These are phyloP conservation scores for Tenebrosternarchus preto DNA, from an alignment of 2,113 vertebrate species.

Conservation along the genomic window DNA sequence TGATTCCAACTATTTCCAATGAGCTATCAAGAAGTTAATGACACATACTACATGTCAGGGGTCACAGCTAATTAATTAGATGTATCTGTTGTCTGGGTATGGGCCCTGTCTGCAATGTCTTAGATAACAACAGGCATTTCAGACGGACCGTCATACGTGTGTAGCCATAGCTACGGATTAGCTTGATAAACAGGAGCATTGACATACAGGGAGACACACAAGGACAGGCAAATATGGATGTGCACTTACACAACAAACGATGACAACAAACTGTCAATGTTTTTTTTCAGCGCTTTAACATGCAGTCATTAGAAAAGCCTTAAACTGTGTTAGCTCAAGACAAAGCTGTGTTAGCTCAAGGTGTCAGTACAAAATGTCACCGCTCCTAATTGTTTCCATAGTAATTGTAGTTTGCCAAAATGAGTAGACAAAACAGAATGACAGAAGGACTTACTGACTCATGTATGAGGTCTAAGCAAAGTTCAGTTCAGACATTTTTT, in stretches of 20 bases:
- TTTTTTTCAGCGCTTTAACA: neutral
- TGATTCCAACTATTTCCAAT: slow-evolving; percentile 11
- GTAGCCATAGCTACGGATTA: neutral
- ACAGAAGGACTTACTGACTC: neutral
- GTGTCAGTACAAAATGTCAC: slow-evolving; percentile 6
- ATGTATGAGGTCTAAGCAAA: neutral
- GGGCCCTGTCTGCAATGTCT: neutral
- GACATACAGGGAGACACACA: neutral
- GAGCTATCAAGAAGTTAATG: neutral
- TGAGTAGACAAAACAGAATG: neutral
- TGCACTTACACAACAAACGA: neutral
- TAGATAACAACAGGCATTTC: neutral
- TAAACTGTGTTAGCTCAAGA: neutral
- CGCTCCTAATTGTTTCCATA: neutral
- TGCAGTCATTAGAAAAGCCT: neutral
- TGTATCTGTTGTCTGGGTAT: slow-evolving; percentile 3
- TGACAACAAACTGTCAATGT: neutral
- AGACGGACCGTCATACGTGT: neutral
- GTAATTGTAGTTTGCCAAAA: neutral
- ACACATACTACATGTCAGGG: slow-evolving; percentile 13
- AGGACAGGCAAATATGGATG: slow-evolving; percentile 4
- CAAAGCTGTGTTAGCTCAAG: neutral
- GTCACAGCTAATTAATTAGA: slow-evolving; percentile 18
- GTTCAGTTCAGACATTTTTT: neutral
- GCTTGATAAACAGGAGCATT: neutral